phyloP scores from a whole-genome alignment of 2,797 vertebrate species.

The Pangasius krempfi region DNA sequence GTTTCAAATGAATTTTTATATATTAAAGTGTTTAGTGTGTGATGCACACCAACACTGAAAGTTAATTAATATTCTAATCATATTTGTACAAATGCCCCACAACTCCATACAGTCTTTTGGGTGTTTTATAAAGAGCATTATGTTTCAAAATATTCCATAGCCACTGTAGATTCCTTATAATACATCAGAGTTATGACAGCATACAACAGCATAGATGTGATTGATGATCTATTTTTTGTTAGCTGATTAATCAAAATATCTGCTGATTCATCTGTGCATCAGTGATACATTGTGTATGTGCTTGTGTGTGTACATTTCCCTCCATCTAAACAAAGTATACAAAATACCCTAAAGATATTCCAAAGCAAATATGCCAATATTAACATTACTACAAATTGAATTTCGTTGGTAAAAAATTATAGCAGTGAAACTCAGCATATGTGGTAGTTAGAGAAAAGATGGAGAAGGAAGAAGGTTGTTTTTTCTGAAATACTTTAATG shows the following conservation, averaged over 20 bases:
- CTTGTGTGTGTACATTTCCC: not conserved
- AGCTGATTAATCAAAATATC: not conserved
- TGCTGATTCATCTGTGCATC: not conserved
- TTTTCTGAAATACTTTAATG: slow-evolving; percentile 53
- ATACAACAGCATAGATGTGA: not conserved
- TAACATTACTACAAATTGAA: not conserved
- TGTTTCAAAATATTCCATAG: not conserved
- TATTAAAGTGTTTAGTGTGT: not conserved
- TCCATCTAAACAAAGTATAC: not conserved
- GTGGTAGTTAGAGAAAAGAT: slow-evolving; percentile 21
- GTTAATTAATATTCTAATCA: not conserved
- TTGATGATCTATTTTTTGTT: not conserved
- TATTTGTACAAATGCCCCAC: not conserved
- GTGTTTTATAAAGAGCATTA: not conserved
- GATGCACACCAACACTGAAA: not conserved
- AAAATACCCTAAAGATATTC: not conserved
- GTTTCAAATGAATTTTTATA: not conserved
- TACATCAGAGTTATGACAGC: not conserved
- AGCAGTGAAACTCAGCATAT: not conserved
- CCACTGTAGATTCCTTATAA: not conserved
- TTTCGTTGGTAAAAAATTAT: not conserved
- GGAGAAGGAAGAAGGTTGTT: slow-evolving; percentile 42
- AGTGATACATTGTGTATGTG: not conserved
- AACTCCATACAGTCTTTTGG: not conserved
- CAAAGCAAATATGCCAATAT: not conserved